These are phyloP conservation scores for Ips typographus DNA, from an alignment of 1,140 invertebrate genomes.

Conservation along the genomic window DNA sequence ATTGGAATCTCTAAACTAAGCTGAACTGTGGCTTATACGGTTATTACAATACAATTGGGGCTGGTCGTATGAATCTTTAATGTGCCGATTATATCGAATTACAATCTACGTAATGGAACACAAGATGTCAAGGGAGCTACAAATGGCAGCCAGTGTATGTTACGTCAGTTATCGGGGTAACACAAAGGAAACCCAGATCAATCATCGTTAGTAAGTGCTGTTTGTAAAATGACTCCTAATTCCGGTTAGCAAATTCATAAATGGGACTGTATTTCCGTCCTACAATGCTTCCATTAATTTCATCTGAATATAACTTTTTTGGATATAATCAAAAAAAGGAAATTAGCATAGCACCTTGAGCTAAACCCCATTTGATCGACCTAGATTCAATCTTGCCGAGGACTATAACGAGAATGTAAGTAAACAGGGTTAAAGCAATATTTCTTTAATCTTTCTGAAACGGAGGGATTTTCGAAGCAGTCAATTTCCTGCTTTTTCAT, in stretches of 20 bases:
- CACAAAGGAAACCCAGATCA: slow-evolving; percentile 15
- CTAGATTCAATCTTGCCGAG: slow-evolving; percentile 2
- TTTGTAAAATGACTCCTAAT: slow-evolving; percentile 14
- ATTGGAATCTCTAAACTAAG: too few relatives aligned
- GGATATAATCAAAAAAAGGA: neutral
- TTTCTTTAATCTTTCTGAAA: slow-evolving; percentile 9
- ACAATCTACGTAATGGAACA: neutral
- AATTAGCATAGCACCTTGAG: slow-evolving; percentile 1
- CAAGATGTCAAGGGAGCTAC: neutral
- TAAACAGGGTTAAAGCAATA: slow-evolving; percentile 20
- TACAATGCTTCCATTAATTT: slow-evolving; percentile 8
- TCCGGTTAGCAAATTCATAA: neutral
- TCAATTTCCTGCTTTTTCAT: slow-evolving; percentile 25
- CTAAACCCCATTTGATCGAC: neutral
- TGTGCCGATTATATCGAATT: too few relatives aligned
- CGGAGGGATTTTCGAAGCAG: slow-evolving; percentile 4
- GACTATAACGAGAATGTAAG: slow-evolving; percentile 4
- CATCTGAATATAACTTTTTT: neutral
- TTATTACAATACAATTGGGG: too few relatives aligned
- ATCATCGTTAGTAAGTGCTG: slow-evolving; percentile 24
- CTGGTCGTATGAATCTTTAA: too few relatives aligned
- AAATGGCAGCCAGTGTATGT: slow-evolving; percentile 4
- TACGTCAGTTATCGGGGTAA: slow-evolving; percentile 2
- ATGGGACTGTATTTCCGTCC: slow-evolving; percentile 1
- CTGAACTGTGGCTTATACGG: too few relatives aligned